Base-by-base conservation (phyloP, 2,797 vertebrate species). In the Danionella dracula region DNA sequence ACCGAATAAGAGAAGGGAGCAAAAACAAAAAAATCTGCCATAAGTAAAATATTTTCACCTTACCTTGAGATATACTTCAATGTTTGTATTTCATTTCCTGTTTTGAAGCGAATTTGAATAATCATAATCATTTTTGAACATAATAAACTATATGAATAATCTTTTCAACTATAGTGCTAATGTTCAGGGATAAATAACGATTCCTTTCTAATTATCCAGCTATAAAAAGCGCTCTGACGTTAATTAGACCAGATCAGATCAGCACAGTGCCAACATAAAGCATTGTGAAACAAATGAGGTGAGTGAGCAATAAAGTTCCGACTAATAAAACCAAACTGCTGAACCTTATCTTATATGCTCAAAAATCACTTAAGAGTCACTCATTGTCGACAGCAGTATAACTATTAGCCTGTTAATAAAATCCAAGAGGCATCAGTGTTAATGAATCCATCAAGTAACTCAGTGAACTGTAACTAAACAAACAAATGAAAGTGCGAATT, bases 401-500 rank as follows among this genome's bases (percentile, higher is more conserved):
- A 80, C 85, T 78, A 85, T 85, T 77, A 82, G 70, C 11, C 59
- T 68, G 74, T 78, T 87, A 88, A 89, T 85, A 82, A 88, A 80
- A 74, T 87, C 86, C 84, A 84, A 82, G 78, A 81, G 79, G 82
- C 42, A 81, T 80, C 70, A 69, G 63, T 83, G 84, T 83, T 86
- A 87, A 87, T 87, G 84, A 86, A 86, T 87, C 82, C 78, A 86
- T 86, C 84, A 81, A 83, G 72, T 82, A 82, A 82, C 76, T 80
- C 86, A 88, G 87, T 82, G 81, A 83, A 82, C 86, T 84, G 85
- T 79, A 82, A 86, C 84, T 86, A 88, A 90, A 89, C 87, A 79
- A 86, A 82, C 73, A 74, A 78, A 76, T 66, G 51, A 72, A 83
- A 81, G 77, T 75, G 73, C 70, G 77, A 73, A 56, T 75, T 70